A percentile compares a stretch with the other conserved stretches of the same genome.
Evolutionary conservation across 2,113 vertebrate species (phyloP).

Genomic region (Oceanites oceanicus): DNA sequence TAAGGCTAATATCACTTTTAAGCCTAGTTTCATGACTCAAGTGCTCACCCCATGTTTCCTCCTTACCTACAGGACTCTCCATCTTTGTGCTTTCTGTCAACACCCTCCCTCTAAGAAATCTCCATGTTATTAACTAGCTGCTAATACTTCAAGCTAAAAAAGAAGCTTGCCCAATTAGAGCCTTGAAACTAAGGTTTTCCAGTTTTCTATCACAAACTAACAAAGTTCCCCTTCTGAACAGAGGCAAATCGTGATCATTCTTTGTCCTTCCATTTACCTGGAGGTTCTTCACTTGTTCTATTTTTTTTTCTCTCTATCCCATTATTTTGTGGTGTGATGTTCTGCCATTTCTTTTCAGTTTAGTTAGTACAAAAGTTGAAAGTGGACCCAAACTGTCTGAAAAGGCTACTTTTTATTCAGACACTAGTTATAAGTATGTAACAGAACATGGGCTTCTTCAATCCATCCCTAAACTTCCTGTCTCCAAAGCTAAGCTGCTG

Average conservation of each 20-base stretch:
- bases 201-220: background rate
- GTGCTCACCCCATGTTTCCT: background rate
- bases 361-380: background rate
- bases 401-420: background rate
- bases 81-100: background rate
- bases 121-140: background rate
- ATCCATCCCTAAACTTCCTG: background rate
- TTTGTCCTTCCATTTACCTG: background rate
- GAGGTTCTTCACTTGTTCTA: background rate
- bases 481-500: background rate
- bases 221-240: background rate
- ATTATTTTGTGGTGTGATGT: background rate
- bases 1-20: background rate
- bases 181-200: background rate
- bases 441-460: background rate
- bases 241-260: background rate
- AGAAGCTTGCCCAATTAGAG: background rate
- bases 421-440: background rate
- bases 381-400: background rate
- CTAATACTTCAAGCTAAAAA: background rate
- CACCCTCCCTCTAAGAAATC: background rate
- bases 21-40: background rate
- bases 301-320: background rate
- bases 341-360: background rate
- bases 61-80: background rate